Evolutionary conservation across 2,888 invertebrate genomes (phyloP).

Genomic region (Sycophila texana): DNA sequence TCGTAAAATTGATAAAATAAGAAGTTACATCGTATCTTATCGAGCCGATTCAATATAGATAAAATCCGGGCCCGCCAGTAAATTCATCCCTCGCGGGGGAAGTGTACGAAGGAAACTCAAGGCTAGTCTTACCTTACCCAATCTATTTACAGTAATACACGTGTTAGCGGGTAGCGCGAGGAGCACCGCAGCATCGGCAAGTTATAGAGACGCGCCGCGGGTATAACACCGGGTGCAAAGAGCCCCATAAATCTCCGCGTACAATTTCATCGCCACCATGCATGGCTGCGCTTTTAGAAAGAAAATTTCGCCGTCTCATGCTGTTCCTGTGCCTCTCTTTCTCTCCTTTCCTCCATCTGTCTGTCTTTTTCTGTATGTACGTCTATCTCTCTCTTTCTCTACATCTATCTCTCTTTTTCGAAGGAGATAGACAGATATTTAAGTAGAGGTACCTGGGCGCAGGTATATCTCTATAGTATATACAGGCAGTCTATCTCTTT

Average conservation of each 20-base stretch:
- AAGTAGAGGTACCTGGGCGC: too few species aligned
- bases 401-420: too few species aligned
- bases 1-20: slow-evolving; percentile 34
- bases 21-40: slow-evolving; percentile 20
- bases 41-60: slow-evolving; percentile 42
- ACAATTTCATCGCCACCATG: slow-evolving; percentile 27
- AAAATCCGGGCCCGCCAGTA: slow-evolving; percentile 13
- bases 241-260: slow-evolving; percentile 36
- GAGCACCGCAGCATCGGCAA: neutral
- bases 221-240: slow-evolving; percentile 24
- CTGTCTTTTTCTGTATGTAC: slow-evolving; percentile 23
- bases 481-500: too few species aligned
- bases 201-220: neutral
- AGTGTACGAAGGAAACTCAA: slow-evolving; percentile 10
- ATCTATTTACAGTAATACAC: slow-evolving; percentile 41
- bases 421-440: too few species aligned
- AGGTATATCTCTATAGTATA: too few species aligned
- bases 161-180: neutral
- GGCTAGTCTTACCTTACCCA: neutral
- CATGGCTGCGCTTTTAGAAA: slow-evolving; percentile 13
- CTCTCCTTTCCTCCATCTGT: slow-evolving; percentile 46
- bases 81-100: neutral
- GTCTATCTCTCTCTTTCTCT: too few species aligned
- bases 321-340: slow-evolving; percentile 43
- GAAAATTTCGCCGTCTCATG: slow-evolving; percentile 13